Base-by-base conservation (phyloP, 2,888 invertebrate genomes). In the Cephus pygmeus region DNA sequence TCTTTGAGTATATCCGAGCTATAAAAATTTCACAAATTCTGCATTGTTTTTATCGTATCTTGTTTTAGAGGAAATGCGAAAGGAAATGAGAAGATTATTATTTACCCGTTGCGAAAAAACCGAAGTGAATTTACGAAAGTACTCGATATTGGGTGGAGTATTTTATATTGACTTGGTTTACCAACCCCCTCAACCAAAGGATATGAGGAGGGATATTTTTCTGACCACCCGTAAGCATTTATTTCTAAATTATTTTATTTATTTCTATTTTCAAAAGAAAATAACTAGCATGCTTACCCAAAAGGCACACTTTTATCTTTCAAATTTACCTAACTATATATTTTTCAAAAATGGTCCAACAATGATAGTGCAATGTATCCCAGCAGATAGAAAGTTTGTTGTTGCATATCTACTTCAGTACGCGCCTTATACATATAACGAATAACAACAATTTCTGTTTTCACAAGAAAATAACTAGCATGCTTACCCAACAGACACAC, bases 171-270 rank as follows among this genome's bases (percentile, higher is more conserved):
- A 97, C 85, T 92, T 97, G 75, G 91, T 97, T 76, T 93, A 94
- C 76, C 96, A 96, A 30, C 97, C 97, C 0, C 95, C 96, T 0
- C 97, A 97, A 84, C 95, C 96, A 0, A 95, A 95, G 81, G 91
- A 92, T 11, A 92, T 94, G 90, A 89, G 91, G 1, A 91, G 92
- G 33, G 92, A 92, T 0, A 88, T 94, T 69, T 89, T 88, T 0
- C 83, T 95, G 0, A 94, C 94, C 0, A 93, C 93, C 11, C 88
- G 95, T 95, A 88, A 93, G 93, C 91, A 79, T 73, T 74, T 34
- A 34, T 34, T 34, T 30, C 74, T 34, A 35, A 77, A 75, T 30
- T 77, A 73, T 36, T 15, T 79, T 76, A 76, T 56, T 73, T 77
- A 56, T 9, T 15, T 23, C 9, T 23, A 56, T 56, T 56, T 23